Conservation (phyloP, 2,113 vertebrate genomes). For the Phoenicopterus ruber region DNA sequence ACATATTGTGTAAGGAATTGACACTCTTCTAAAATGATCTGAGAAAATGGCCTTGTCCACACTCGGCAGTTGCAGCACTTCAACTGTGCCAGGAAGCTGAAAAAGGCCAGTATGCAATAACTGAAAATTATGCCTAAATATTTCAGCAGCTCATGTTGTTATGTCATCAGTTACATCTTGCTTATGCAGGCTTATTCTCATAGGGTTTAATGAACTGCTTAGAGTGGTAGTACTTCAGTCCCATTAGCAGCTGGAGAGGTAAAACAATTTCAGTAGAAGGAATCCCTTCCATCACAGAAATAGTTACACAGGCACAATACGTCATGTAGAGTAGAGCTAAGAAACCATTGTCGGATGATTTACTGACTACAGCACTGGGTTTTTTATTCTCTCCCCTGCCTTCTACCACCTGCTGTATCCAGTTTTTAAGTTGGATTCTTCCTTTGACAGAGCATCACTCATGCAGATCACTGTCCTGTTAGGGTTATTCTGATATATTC, state of each 20-base stretch:
- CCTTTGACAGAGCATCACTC: constrained; percentile 27
- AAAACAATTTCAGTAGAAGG: constrained; percentile 12
- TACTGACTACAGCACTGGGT: not conserved
- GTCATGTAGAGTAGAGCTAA: constrained; percentile 4
- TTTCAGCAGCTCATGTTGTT: constrained; percentile 49
- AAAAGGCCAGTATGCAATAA: constrained; percentile 23
- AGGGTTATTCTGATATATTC: constrained; percentile 40
- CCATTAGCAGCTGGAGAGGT: constrained; percentile 44
- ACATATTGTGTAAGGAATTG: not conserved
- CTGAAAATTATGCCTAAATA: constrained; percentile 48
- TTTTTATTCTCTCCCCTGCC: constrained; percentile 23
- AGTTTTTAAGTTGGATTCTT: constrained; percentile 7
- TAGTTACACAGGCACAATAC: not conserved
- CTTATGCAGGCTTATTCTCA: constrained; percentile 5
- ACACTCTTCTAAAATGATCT: constrained; percentile 7
- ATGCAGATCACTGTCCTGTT: constrained; percentile 42
- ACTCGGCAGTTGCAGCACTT: not conserved
- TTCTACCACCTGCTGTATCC: constrained; percentile 40
- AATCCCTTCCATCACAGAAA: constrained; percentile 46
- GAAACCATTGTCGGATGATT: constrained; percentile 26
- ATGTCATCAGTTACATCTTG: constrained; percentile 39
- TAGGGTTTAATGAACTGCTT: constrained; percentile 21
- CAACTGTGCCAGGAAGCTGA: not conserved
- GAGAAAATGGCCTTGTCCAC: constrained; percentile 26
- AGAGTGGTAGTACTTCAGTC: not conserved